A percentile compares a stretch with the other conserved stretches of the same genome.
Conservation (phyloP, 2,113 vertebrate species). For the Pteruthius melanotis region DNA sequence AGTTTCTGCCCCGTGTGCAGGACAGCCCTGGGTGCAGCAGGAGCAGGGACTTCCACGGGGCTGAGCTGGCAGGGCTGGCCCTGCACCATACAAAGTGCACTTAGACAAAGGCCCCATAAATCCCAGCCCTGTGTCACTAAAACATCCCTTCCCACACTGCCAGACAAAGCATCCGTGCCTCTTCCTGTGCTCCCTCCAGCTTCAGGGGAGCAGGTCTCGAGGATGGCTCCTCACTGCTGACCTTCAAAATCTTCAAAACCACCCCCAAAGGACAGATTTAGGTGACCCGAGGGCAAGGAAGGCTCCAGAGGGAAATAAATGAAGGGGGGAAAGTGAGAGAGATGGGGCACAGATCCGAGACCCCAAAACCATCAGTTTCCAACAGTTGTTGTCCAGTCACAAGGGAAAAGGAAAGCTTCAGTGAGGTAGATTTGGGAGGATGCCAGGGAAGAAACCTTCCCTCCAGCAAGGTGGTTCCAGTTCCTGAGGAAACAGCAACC, state of each 20-base stretch:
- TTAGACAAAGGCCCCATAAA: not conserved
- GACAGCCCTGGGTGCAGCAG: not conserved
- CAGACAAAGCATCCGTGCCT: not conserved
- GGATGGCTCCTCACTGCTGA: not conserved
- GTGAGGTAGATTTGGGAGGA: not conserved
- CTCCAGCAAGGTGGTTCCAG: not conserved
- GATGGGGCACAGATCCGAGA: not conserved
- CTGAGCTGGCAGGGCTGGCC: not conserved
- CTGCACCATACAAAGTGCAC: not conserved
- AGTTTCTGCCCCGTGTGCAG: not conserved
- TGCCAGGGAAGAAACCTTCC: not conserved
- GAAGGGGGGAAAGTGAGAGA: not conserved
- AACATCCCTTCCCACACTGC: not conserved
- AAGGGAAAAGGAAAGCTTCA: not conserved
- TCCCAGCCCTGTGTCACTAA: not conserved
- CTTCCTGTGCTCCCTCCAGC: not conserved
- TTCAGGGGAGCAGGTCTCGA: not conserved
- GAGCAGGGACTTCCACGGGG: not conserved
- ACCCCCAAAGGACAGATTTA: not conserved
- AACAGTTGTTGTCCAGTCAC: not conserved
- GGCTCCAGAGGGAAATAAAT: not conserved
- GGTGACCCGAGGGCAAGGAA: not conserved
- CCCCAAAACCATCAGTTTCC: not conserved
- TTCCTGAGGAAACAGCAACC: not conserved
- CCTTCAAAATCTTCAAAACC: not conserved